Evolutionary conservation across 2,888 invertebrate species (phyloP), one percentile per base, ranked within the genome.

Genomic region (Lysandra coridon): DNA sequence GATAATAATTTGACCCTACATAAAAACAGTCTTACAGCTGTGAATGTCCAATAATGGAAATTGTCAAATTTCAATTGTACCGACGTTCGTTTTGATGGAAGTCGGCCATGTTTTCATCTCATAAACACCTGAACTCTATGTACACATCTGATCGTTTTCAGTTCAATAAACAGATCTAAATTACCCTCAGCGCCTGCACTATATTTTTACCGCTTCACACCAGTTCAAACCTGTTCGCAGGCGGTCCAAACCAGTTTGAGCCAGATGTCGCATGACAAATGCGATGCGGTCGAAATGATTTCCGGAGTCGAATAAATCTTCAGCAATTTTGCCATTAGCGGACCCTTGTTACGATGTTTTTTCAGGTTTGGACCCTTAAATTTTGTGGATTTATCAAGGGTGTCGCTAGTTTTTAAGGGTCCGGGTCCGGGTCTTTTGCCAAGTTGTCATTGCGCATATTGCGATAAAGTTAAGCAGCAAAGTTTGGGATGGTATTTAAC

Each of bases 191-290:
- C 80, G 79, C 78, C 60, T 62, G 33, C 3, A 57, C 79, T 80
- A 80, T 75, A 53, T 78, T 62, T 62, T 73, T 53, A 60, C 74
- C 79, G 78, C 78, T 79, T 83, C 81, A 83, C 80, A 81, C 82
- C 82, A 80, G 78, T 75, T 78, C 60, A 79, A 87, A 86, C 86
- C 84, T 83, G 85, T 85, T 83, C 81, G 4, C 57, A 57, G 17
- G 14, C 84, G 83, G 85, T 85, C 82, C 81, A 83, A 84, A 87
- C 88, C 87, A 86, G 89, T 88, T 87, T 84, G 80, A 81, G 83
- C 84, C 91, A 91, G 90, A 89, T 91, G 91, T 86, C 86, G 87
- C 88, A 87, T 89, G 90, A 91, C 88, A 89, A 90, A 91, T 90
- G 89, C 90, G 82, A 86, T 87, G 89, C 85, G 89, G 91, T 91